Conservation (phyloP, 35 echinoderm and acorn worm genomes). For the Acanthaster planci region DNA sequence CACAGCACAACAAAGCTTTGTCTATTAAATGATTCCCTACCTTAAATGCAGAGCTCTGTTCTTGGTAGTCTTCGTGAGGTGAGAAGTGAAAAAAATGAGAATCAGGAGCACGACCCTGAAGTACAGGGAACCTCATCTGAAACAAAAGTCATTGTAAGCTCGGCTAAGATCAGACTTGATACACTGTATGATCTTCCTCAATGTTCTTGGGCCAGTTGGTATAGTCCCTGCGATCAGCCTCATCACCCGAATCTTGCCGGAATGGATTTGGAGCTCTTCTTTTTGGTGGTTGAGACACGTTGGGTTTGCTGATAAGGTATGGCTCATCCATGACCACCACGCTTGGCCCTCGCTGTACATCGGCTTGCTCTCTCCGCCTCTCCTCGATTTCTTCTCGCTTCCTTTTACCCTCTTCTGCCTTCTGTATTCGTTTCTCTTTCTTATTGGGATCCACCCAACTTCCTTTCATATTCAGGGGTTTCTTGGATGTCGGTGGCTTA, state of each 20-base stretch:
- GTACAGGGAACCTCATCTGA: conserved; percentile 3
- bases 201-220: conserved; percentile 14
- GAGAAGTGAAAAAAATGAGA: neutral
- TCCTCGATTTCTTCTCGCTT: neutral
- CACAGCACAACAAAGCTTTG: too few species aligned
- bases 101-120: neutral
- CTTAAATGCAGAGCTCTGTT: too few species aligned
- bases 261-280: conserved; percentile 75
- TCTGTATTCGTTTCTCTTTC: neutral
- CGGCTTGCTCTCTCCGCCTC: neutral
- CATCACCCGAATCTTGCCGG: conserved; percentile 59
- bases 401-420: neutral
- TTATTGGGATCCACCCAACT: conserved; percentile 1
- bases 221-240: conserved; percentile 30
- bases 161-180: neutral
- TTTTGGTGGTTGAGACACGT: neutral
- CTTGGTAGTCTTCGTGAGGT: too few species aligned
- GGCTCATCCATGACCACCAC: conserved; percentile 2
- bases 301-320: neutral
- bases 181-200: neutral
- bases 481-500: neutral
- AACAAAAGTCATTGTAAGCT: neutral
- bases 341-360: neutral
- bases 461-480: conserved; percentile 7
- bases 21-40: too few species aligned